Evolutionary conservation across 2,113 vertebrate genomes (phyloP).

Genomic region (Podarcis muralis): DNA sequence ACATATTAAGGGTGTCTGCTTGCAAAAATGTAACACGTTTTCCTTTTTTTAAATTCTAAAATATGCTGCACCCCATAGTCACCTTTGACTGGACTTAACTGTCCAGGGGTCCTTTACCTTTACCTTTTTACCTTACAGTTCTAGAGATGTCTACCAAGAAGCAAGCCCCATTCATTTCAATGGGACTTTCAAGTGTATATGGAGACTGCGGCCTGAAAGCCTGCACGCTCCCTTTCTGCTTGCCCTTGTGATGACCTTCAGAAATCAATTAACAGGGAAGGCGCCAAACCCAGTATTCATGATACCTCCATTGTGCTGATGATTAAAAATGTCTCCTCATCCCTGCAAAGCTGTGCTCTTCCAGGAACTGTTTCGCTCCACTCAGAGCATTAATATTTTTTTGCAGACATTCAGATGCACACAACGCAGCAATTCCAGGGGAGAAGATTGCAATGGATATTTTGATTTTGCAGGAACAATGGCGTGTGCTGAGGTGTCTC

Average conservation of each 20-base stretch:
- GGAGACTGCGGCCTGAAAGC: background rate
- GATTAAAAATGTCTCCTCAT: slow-evolving; percentile 7
- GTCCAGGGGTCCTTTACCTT: too few species aligned
- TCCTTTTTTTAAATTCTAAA: too few species aligned
- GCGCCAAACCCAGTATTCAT: background rate
- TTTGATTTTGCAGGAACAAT: slow-evolving; percentile 25
- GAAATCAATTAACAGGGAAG: background rate
- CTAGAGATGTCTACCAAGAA: too few species aligned
- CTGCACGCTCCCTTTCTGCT: background rate
- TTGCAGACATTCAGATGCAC: slow-evolving; percentile 19
- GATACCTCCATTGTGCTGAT: background rate
- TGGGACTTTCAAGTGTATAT: background rate
- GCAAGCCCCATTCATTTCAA: background rate
- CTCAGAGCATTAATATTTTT: background rate
- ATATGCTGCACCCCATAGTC: too few species aligned
- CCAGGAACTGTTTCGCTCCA: background rate
- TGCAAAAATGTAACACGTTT: too few species aligned
- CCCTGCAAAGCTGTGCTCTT: background rate
- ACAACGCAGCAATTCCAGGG: slow-evolving; percentile 13
- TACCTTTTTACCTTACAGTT: too few species aligned
- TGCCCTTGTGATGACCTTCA: background rate
- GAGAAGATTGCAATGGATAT: slow-evolving; percentile 43
- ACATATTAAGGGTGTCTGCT: too few species aligned
- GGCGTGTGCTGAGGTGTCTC: slow-evolving; percentile 14
- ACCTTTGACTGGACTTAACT: too few species aligned